Conservation (phyloP, 2,888 invertebrate genomes). For the Melipona bicolor region DNA sequence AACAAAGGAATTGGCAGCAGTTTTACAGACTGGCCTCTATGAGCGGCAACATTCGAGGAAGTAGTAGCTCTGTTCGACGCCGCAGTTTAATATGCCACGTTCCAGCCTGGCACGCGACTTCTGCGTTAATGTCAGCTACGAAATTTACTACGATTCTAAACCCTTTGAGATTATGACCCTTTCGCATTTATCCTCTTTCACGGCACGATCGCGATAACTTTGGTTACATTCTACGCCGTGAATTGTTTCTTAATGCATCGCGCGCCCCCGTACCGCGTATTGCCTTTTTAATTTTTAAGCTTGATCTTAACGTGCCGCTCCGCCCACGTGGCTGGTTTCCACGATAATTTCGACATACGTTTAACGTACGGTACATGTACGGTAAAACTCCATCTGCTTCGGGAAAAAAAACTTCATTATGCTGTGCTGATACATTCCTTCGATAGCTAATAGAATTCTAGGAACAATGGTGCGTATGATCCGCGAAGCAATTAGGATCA, state of each 20-base stretch:
- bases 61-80: constrained; percentile 41
- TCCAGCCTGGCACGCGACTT: constrained; percentile 51
- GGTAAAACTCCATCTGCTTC: constrained; percentile 18
- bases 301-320: constrained; percentile 6
- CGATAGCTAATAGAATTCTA: constrained; percentile 29
- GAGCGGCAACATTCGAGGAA: constrained; percentile 18
- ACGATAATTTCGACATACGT: constrained; percentile 27
- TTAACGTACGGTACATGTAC: not conserved
- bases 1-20: constrained; percentile 27
- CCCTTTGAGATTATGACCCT: constrained; percentile 57
- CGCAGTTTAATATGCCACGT: constrained; percentile 40
- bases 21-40: constrained; percentile 4
- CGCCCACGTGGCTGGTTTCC: no score
- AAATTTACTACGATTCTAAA: constrained; percentile 61
- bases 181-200: constrained; percentile 52
- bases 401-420: constrained; percentile 1
- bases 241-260: constrained; percentile 47
- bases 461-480: constrained; percentile 13
- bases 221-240: constrained; percentile 36
- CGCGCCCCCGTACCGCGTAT: constrained; percentile 6
- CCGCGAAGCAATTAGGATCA: constrained; percentile 20
- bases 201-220: constrained; percentile 53
- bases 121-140: constrained; percentile 55
- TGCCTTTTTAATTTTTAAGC: constrained; percentile 41
- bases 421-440: constrained; percentile 14